A percentile compares a stretch with the other conserved stretches of the same genome.
Evolutionary conservation across 2,113 vertebrate genomes (phyloP).

Genomic region (Neodon shergylaensis): DNA sequence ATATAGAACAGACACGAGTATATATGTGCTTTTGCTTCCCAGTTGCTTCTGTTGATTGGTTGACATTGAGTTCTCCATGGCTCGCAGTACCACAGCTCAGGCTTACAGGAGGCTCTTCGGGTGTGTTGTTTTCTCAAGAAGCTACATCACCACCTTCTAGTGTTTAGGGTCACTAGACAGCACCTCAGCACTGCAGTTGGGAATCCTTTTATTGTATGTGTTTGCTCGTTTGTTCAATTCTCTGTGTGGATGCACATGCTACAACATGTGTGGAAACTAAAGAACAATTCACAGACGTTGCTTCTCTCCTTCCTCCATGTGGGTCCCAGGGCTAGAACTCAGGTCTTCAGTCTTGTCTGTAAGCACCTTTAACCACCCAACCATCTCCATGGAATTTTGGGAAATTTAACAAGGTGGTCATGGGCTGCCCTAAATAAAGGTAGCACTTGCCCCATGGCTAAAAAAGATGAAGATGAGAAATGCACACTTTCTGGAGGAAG

Average conservation of each 20-base stretch:
- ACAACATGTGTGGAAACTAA: neutral
- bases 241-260: neutral
- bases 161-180: neutral
- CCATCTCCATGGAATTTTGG: neutral
- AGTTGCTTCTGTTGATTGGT: neutral
- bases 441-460: neutral
- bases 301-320: neutral
- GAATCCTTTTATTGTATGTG: neutral
- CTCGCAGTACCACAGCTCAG: neutral
- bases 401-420: neutral
- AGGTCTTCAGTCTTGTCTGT: neutral
- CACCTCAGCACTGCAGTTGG: neutral
- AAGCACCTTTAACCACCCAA: neutral
- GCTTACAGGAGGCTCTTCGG: neutral
- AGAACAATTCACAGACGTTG: neutral
- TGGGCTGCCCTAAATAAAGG: neutral
- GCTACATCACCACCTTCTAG: neutral
- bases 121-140: neutral
- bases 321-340: neutral
- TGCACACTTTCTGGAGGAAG: neutral
- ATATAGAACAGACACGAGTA: neutral
- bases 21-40: neutral
- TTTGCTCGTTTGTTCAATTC: neutral
- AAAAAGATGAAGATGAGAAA: neutral
- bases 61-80: neutral